Evolutionary conservation across 2,797 vertebrate genomes (phyloP).

Genomic region (Lates japonicus): DNA sequence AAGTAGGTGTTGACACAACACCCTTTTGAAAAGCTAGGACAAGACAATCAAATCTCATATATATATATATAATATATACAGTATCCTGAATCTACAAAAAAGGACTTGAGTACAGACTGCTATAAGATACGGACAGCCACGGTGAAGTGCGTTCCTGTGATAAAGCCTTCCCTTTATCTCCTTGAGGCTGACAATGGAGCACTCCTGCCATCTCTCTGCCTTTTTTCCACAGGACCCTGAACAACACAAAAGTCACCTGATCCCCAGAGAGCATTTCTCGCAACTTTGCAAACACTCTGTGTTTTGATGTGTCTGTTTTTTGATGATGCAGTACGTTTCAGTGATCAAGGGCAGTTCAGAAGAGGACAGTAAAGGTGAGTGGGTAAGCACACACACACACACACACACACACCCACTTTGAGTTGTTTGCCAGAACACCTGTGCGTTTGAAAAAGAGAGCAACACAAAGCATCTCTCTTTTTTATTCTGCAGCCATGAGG

Average conservation of each 20-base stretch:
- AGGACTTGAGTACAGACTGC: constrained; percentile 35
- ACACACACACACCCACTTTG: constrained; percentile 56
- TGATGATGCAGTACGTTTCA: constrained; percentile 81
- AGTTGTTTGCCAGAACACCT: constrained; percentile 82
- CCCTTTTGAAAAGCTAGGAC: not conserved
- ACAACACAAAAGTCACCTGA: constrained; percentile 76
- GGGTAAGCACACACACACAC: constrained; percentile 47
- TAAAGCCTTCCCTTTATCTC: constrained; percentile 72
- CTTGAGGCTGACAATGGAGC: constrained; percentile 59
- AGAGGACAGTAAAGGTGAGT: constrained; percentile 82
- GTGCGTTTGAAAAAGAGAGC: constrained; percentile 77
- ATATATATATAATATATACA: constrained; percentile 17
- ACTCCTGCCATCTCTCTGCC: constrained; percentile 62
- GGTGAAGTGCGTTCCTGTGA: constrained; percentile 49
- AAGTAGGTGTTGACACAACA: constrained; percentile 6
- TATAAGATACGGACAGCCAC: constrained; percentile 30
- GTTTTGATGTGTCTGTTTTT: constrained; percentile 82
- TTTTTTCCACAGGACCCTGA: constrained; percentile 63
- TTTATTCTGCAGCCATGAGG: constrained; percentile 77
- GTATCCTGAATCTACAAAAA: constrained; percentile 24
- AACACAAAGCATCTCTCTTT: constrained; percentile 77
- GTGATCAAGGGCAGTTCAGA: constrained; percentile 81
- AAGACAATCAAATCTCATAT: constrained; percentile 12
- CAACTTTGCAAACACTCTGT: constrained; percentile 81
- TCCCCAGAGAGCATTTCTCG: constrained; percentile 82